A percentile compares a stretch with the other conserved stretches of the same genome.
Conservation (phyloP, 2,888 invertebrate species). For the Dexiosoma caninum region DNA sequence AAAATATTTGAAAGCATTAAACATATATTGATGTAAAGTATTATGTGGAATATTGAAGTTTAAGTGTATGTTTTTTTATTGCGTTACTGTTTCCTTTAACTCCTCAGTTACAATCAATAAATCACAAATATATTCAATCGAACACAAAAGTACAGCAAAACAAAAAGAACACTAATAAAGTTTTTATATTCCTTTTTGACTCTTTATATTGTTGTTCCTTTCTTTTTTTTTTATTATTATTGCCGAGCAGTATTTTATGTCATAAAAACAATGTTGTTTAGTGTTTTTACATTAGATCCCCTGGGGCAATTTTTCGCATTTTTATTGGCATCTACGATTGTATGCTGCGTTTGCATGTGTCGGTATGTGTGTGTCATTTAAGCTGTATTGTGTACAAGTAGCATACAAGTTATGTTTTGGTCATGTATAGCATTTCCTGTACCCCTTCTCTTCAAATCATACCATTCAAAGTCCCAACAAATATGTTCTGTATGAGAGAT, state of each 20-base stretch:
- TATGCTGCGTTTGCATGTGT: neutral
- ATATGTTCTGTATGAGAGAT: neutral
- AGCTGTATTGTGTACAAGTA: neutral
- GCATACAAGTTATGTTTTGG: slow-evolving; percentile 47
- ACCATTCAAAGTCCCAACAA: slow-evolving; percentile 2
- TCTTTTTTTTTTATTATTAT: slow-evolving; percentile 30
- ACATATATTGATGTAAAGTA: neutral
- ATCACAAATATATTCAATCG: slow-evolving; percentile 47
- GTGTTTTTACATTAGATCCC: slow-evolving; percentile 58
- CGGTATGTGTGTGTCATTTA: neutral
- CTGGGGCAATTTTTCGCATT: slow-evolving; percentile 54
- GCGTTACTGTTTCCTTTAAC: neutral
- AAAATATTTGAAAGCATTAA: neutral
- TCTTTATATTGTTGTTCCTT: neutral
- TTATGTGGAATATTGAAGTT: neutral
- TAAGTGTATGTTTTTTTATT: neutral
- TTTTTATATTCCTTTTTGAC: slow-evolving; percentile 20
- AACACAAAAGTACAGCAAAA: slow-evolving; percentile 11
- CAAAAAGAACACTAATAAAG: slow-evolving; percentile 42
- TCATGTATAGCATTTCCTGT: slow-evolving; percentile 58
- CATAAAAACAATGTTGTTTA: slow-evolving; percentile 57
- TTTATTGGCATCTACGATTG: slow-evolving; percentile 12
- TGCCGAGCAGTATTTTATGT: slow-evolving; percentile 52
- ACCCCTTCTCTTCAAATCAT: neutral
- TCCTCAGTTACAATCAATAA: slow-evolving; percentile 46